Evolutionary conservation across 2,797 vertebrate species (phyloP).

Genomic region (Melanotaenia nigrans): DNA sequence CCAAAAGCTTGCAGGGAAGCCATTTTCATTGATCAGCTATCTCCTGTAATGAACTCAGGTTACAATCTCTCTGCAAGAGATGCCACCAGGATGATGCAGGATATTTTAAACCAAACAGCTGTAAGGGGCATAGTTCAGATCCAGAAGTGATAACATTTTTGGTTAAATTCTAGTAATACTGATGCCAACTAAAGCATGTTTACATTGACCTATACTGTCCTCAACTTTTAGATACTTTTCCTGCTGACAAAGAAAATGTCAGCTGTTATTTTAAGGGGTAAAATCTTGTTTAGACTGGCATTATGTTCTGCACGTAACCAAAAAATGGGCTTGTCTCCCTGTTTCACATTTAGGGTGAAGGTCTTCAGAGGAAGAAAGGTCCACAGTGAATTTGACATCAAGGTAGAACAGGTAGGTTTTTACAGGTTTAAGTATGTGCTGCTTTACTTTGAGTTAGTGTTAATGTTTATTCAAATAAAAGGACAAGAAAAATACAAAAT

Average conservation of each 20-base stretch:
- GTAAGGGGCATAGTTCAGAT: neutral
- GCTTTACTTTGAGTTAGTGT: neutral
- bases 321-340: slow-evolving; percentile 19
- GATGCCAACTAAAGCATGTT: neutral
- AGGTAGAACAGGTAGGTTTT: slow-evolving; percentile 89
- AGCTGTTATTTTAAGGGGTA: slow-evolving; percentile 2
- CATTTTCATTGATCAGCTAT: slow-evolving; percentile 41
- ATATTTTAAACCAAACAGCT: slow-evolving; percentile 5
- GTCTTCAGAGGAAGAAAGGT: slow-evolving; percentile 91
- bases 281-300: neutral
- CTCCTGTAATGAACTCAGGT: slow-evolving; percentile 4
- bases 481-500: neutral
- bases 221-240: neutral
- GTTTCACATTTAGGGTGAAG: slow-evolving; percentile 83
- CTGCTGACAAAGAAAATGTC: neutral
- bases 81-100: slow-evolving; percentile 28
- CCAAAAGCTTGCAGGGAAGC: slow-evolving; percentile 25
- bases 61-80: slow-evolving; percentile 10
- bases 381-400: slow-evolving; percentile 91
- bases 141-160: neutral
- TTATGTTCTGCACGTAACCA: neutral
- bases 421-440: neutral
- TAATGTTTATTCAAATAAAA: neutral
- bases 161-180: neutral
- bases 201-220: neutral